Conservation (phyloP, 2,797 vertebrate genomes). For the Oreonectes daqikongensis region DNA sequence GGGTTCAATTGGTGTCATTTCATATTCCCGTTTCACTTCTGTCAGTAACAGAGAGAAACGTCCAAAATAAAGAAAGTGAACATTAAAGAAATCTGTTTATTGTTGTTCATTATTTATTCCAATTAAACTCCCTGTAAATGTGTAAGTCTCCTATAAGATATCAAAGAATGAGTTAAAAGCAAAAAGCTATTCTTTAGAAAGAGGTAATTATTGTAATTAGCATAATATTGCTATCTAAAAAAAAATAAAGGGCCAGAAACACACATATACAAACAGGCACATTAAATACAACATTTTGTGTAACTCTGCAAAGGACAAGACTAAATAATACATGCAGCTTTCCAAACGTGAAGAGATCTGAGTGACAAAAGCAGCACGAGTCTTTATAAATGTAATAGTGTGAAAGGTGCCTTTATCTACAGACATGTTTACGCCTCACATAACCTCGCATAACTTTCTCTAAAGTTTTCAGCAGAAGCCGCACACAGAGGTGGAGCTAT, state of each 20-base stretch:
- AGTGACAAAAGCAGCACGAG: background rate
- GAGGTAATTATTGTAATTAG: background rate
- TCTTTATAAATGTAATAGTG: conserved; percentile 17
- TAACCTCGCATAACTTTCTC: conserved; percentile 28
- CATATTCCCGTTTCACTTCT: no score
- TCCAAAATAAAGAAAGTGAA: no score
- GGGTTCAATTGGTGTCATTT: no score
- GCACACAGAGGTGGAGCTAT: background rate
- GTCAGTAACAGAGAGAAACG: no score
- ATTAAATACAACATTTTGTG: background rate
- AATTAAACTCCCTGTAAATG: no score
- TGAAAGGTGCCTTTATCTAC: conserved; percentile 8
- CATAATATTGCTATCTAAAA: background rate
- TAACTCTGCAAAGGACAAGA: background rate
- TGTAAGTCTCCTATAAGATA: no score
- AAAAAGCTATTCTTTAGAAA: no score
- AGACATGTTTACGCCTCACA: background rate
- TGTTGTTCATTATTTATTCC: no score
- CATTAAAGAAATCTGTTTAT: no score
- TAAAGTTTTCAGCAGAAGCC: conserved; percentile 26
- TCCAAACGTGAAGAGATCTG: conserved; percentile 1
- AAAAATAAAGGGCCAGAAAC: background rate
- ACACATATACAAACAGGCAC: background rate
- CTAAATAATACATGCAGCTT: background rate
- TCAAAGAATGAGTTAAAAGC: no score